A percentile compares a stretch with the other conserved stretches of the same genome.
Conservation (phyloP, 2,113 vertebrate species). For the Sturnira hondurensis region DNA sequence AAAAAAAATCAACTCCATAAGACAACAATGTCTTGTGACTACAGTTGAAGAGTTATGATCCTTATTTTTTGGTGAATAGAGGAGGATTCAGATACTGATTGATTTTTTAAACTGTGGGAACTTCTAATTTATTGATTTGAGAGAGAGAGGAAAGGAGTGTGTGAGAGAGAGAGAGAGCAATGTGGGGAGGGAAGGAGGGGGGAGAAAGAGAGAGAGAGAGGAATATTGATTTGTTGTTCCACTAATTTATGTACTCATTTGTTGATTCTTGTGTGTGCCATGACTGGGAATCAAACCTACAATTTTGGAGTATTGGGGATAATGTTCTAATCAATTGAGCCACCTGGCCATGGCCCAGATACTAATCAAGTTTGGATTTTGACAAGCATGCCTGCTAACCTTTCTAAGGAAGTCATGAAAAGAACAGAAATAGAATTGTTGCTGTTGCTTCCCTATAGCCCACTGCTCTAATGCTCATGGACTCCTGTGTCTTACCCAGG, state of each 20-base stretch:
- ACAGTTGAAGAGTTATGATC: neutral
- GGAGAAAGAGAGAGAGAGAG: too few relatives aligned
- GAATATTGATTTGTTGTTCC: too few relatives aligned
- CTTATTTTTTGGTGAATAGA: neutral
- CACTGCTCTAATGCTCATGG: neutral
- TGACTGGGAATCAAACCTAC: too few relatives aligned
- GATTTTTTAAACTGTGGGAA: too few relatives aligned
- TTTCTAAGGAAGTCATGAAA: neutral
- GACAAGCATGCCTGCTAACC: neutral
- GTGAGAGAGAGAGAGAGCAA: too few relatives aligned
- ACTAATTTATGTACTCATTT: too few relatives aligned
- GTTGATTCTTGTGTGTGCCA: too few relatives aligned
- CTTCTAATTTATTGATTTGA: too few relatives aligned
- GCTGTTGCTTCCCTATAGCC: neutral
- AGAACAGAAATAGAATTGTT: neutral
- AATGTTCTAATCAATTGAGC: too few relatives aligned
- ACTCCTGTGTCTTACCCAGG: neutral
- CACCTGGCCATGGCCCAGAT: neutral
- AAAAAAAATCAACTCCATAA: neutral
- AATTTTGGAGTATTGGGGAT: too few relatives aligned
- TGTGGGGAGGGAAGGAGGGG: too few relatives aligned
- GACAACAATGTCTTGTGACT: neutral
- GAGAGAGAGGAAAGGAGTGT: too few relatives aligned
- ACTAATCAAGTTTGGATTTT: neutral
- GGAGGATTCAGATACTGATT: neutral